Base-by-base conservation (phyloP, 2,113 vertebrate species). In the Phaethon lepturus region DNA sequence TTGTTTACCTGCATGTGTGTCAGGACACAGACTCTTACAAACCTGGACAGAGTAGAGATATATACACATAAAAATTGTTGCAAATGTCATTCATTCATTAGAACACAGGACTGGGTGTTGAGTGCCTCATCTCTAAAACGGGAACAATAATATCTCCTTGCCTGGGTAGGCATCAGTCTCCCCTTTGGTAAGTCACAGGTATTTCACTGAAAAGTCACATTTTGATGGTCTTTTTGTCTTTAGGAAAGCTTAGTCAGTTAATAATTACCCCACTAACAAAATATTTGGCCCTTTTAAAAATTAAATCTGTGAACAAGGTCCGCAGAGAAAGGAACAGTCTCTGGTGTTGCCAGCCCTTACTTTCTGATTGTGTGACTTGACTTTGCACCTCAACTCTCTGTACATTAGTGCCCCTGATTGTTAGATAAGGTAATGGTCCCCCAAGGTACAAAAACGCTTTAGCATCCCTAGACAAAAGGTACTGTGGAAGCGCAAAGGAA, bases 391-490 rank as follows among this genome's bases (percentile, higher is more conserved):
- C 53, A 82, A 13, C 38, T 93, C 74, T 72, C 73, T 49, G 56
- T 35, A 31, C 62, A 29, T 94, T 92, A 79, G 13, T 74, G 87
- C 85, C 49, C 47, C 73, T 82, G 66, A 62, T 82, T 66, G 38
- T 81, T 60, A 96, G 86, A 94, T 89, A 95, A 97, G 66, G 80
- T 94, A 95, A 94, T 94, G 80, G 62, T 85, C 38, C 86, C 69
- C 50, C 66, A 68, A 84, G 58, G 66, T 64, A 79, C 31, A 25
- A 83, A 94, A 96, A 56, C 4, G 1, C 74, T 90, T 95, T 76
- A 88, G 94, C 93, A 95, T 94, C 84, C 84, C 63, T 50, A 69
- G 55, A 95, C 84, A 97, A 96, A 97, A 95, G 76, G 76, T 86
- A 87, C 72, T 42, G 15, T 90, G 69, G 77, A 85, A 91, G 73